Evolutionary conservation across 2,888 invertebrate genomes (phyloP).

Genomic region (Raillietiella orientalis): DNA sequence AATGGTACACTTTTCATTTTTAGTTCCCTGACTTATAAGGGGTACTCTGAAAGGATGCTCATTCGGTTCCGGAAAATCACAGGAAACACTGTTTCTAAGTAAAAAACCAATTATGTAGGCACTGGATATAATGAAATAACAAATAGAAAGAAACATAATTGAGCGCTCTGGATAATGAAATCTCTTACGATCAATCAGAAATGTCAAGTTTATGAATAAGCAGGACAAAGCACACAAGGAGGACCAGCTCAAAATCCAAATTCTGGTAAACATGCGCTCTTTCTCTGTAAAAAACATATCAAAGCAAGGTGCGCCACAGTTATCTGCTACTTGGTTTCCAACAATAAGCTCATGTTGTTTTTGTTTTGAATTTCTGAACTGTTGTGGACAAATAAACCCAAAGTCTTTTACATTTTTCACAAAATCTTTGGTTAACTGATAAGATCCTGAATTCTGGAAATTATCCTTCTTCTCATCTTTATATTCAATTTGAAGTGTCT

Average conservation of each 20-base stretch:
- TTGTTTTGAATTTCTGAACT: too few species aligned
- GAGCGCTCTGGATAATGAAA: slow-evolving; percentile 94
- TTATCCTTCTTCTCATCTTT: too few species aligned
- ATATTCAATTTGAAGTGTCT: too few species aligned
- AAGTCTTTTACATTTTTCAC: slow-evolving; percentile 19
- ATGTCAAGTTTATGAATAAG: slow-evolving; percentile 24
- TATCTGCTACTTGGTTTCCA: slow-evolving; percentile 13
- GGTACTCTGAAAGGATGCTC: slow-evolving; percentile 42
- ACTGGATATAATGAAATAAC: slow-evolving; percentile 74
- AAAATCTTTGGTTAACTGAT: background rate
- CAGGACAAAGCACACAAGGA: background rate
- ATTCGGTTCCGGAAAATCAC: too few species aligned
- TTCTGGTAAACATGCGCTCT: slow-evolving; percentile 43
- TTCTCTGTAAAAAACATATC: slow-evolving; percentile 62
- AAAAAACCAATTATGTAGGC: slow-evolving; percentile 50
- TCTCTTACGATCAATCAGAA: slow-evolving; percentile 68
- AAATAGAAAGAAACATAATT: slow-evolving; percentile 81
- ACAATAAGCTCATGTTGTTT: slow-evolving; percentile 37
- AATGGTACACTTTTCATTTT: slow-evolving; percentile 36
- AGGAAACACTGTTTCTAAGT: slow-evolving; percentile 46
- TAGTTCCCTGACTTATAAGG: slow-evolving; percentile 43
- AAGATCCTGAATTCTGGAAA: background rate
- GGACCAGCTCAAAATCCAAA: slow-evolving; percentile 30
- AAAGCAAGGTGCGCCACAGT: slow-evolving; percentile 38
- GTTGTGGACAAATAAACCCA: slow-evolving; percentile 59